Evolutionary conservation across 2,113 vertebrate species (phyloP), one percentile per base, ranked within the genome.

Genomic region (Varanus salvator): DNA sequence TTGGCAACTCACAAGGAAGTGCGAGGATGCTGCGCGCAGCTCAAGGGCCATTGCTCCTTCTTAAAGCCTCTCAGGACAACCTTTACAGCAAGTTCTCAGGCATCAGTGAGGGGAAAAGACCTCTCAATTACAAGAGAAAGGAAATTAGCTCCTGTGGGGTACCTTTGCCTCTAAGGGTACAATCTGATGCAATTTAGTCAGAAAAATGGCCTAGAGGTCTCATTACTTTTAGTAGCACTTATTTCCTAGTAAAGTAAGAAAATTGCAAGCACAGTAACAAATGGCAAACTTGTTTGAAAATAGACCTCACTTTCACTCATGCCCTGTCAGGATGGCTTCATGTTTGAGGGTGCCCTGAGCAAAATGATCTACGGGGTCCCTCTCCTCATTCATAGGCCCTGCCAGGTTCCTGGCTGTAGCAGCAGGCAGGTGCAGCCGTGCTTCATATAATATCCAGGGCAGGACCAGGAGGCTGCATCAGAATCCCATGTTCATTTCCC

Each of bases 101-200:
- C 52, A 71, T 89, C 64, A 75, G 14, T 1, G 89, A 90, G 71
- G 86, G 91, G 50, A 11, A 54, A 60, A 84, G 11, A 15, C 57
- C 57, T 60, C 15, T 14, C 90, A 31, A 93, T 90, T 92, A 85
- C 89, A 85, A 31, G 38, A 74, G 9, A 71, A 87, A 83, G 83
- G 34, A 89, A 77, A 90, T 25, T 2, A 83, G n/a, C 82, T 80
- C 50, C 64, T 14, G 38, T 44, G 38, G 38, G 34, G 34, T 87
- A 57, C 31, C 3, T 54, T 85, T 25, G 31, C 60, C 76, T 78
- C 91, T 17, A n/a, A 23, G 38, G 38, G 38, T 44, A 44, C 38
- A 44, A 44, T 44, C 38, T 44, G 38, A 44, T 44, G 38, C 38
- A 44, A 44, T 44, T 44, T 44, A 44, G 38, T 44, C 38, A 44